Conservation (phyloP, 2,797 vertebrate genomes). For the Sebastiscus tertius region DNA sequence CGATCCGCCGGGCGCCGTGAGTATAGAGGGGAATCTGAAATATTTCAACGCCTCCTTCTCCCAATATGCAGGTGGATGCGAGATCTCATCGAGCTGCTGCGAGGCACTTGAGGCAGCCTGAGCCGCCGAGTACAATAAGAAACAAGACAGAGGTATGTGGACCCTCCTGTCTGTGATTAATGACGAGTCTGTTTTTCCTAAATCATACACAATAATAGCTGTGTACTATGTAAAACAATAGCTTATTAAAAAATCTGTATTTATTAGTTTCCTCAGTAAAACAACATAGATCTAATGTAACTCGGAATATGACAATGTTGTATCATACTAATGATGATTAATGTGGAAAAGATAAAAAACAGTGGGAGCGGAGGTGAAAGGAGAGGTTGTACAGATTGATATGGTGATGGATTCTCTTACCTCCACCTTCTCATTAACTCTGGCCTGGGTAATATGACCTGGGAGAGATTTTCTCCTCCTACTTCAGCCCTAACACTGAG, state of each 20-base stretch:
- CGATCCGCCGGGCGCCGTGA: conserved; percentile 70
- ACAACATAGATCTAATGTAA: conserved; percentile 11
- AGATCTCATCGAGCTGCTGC: conserved; percentile 56
- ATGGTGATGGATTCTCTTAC: conserved; percentile 80
- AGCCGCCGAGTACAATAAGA: conserved; percentile 40
- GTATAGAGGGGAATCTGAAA: conserved; percentile 80
- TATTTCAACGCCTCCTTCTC: conserved; percentile 67
- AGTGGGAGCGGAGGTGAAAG: conserved; percentile 55
- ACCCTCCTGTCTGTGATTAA: conserved; percentile 42
- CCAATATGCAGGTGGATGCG: conserved; percentile 63
- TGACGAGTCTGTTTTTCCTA: conserved; percentile 17
- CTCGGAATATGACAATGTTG: conserved; percentile 47
- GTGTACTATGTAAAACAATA: background rate
- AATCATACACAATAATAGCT: conserved; percentile 19
- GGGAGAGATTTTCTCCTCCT: conserved; percentile 81
- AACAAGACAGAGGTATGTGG: conserved; percentile 38
- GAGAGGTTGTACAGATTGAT: conserved; percentile 74
- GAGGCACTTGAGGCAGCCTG: conserved; percentile 46
- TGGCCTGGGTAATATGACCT: conserved; percentile 80
- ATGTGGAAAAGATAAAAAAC: conserved; percentile 63
- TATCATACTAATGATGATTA: conserved; percentile 57
- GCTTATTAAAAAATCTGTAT: background rate
- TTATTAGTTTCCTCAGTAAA: conserved; percentile 6
- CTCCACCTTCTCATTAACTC: conserved; percentile 86
- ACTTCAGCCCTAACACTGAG: conserved; percentile 76